A percentile compares a stretch with the other conserved stretches of the same genome.
Evolutionary conservation across 2,113 vertebrate genomes (phyloP).

Genomic region (Lagopus leucura): DNA sequence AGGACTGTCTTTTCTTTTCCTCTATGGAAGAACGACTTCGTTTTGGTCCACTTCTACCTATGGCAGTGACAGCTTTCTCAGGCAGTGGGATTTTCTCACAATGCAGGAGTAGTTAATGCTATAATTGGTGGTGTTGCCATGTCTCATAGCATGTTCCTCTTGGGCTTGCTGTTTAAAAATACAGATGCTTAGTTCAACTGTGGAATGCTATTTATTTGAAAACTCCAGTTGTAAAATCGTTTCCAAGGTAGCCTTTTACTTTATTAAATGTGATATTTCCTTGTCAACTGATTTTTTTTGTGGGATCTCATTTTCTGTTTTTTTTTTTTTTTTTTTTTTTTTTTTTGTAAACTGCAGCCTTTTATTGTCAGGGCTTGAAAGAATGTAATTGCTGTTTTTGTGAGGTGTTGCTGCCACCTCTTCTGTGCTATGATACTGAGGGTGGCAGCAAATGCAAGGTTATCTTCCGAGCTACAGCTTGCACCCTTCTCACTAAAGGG

Average conservation of each 20-base stretch:
- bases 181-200: background rate
- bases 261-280: background rate
- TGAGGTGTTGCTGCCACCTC: background rate
- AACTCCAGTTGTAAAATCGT: background rate
- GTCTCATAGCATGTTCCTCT: background rate
- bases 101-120: background rate
- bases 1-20: background rate
- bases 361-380: background rate
- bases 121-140: background rate
- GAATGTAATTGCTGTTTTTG: background rate
- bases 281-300: background rate
- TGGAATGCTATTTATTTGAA: background rate
- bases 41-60: background rate
- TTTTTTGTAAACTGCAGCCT: accelerated
- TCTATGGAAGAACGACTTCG: background rate
- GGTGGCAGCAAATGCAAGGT: background rate
- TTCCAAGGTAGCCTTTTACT: background rate
- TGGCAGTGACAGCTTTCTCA: background rate
- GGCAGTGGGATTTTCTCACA: background rate
- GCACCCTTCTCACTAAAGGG: background rate
- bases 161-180: background rate
- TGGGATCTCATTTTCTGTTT: background rate
- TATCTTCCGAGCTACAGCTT: background rate
- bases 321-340: background rate
- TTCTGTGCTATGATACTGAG: accelerated